A percentile compares a stretch with the other conserved stretches of the same genome.
Conservation (phyloP, 2,797 vertebrate species). For the Peromyscus nudipes region DNA sequence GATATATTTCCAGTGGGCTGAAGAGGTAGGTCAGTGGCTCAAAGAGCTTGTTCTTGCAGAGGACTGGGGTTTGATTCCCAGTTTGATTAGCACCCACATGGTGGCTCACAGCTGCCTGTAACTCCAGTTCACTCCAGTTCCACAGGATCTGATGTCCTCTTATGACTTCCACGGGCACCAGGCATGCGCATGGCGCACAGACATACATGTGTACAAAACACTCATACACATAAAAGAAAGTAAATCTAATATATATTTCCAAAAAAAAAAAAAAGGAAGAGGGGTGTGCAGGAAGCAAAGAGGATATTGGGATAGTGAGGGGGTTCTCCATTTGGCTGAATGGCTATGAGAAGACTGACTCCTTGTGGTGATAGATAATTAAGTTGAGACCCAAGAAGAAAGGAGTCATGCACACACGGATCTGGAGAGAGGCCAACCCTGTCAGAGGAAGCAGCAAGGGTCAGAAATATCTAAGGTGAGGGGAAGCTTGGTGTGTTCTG, state of each 20-base stretch:
- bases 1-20: neutral
- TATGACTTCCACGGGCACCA: neutral
- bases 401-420: neutral
- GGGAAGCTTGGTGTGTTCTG: neutral
- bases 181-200: no score
- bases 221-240: neutral
- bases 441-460: neutral
- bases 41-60: neutral
- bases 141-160: neutral
- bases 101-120: neutral
- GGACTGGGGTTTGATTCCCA: neutral
- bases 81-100: no score
- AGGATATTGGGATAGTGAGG: neutral
- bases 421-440: neutral
- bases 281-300: neutral
- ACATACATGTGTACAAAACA: neutral
- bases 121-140: neutral
- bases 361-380: neutral
- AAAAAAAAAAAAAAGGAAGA: neutral
- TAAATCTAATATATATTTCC: neutral
- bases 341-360: neutral
- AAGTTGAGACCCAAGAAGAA: neutral
- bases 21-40: neutral
- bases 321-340: neutral
- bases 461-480: neutral